Percentiles rank a stretch among this genome's conserved stretches.
Conservation (phyloP, 1,140 invertebrate species). For the Eriocheir sinensis region DNA sequence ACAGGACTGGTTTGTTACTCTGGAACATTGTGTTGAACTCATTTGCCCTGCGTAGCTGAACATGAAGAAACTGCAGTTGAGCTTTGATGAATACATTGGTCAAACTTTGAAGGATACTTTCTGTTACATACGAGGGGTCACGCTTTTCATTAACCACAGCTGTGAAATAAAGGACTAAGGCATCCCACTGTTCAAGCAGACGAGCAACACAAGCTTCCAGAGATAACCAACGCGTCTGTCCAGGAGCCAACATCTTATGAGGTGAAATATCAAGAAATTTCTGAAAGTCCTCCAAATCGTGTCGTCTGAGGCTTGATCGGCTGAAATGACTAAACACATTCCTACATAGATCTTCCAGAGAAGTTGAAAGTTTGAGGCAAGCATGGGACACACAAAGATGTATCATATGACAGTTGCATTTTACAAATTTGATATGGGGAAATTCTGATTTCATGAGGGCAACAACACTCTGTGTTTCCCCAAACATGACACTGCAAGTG, state of each 20-base stretch:
- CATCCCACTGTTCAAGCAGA: constrained; percentile 34
- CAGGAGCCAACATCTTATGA: constrained; percentile 7
- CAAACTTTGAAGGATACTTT: constrained; percentile 24
- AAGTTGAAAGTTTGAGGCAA: no score
- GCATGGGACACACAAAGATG: no score
- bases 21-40: constrained; percentile 47
- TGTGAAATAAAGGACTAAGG: constrained; percentile 28
- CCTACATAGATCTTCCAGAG: constrained; percentile 52
- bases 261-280: constrained; percentile 38
- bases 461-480: no score
- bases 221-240: constrained; percentile 31
- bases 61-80: no score
- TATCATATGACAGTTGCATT: no score
- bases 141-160: not conserved
- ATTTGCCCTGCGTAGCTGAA: constrained; percentile 44
- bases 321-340: constrained; percentile 42
- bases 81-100: no score
- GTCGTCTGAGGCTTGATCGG: not conserved
- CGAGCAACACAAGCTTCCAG: not conserved
- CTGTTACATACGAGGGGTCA: no score
- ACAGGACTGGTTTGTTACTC: not conserved
- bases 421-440: no score
- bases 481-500: no score
- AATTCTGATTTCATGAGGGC: no score
- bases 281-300: constrained; percentile 37